Evolutionary conservation across 2,797 vertebrate species (phyloP), one percentile per base, ranked within the genome.

Genomic region (Scolopax bukidnonensis): DNA sequence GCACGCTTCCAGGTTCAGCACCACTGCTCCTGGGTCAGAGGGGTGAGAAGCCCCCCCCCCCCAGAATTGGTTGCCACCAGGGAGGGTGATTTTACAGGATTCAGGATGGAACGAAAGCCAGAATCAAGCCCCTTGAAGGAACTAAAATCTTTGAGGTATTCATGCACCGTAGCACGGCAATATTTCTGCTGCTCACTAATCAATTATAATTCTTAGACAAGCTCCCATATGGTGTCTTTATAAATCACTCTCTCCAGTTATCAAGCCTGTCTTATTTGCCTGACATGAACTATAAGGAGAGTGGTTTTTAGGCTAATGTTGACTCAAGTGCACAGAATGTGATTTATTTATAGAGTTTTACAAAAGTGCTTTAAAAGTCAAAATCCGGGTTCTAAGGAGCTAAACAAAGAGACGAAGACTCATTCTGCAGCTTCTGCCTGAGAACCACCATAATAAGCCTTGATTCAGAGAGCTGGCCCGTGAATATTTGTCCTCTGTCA

Each of bases 151-250:
- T 5, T 1, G 61, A 32, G 65, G 67, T 45, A 8, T 30, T 65
- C 3, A 1, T 11, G 45, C 71, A 32, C 48, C 4, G 25, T 28
- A 6, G 6, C 78, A 6, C 1, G 2, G 93, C 93, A 75, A 48
- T 93, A 90, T 92, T 97, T 78, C 95, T 96, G 93, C 89, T 1
- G n/a, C 93, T 94, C 71, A 1, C 86, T 93, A 74, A 97, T 96
- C 95, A 96, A 91, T 95, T 86, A 75, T 70, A 60, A 64, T 81
- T 65, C 93, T 94, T n/a, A 94, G 95, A 93, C 95, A 87, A 94
- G 95, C 86, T 93, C 95, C 94, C 97, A 97, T 95, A 90, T 96
- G 96, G 96, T 38, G 84, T 87, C 86, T 94, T 94, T 92, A 93
- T 94, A 96, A 96, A 95, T 95, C 81, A 80, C 88, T 64, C 94